Evolutionary conservation across 2,797 vertebrate species (phyloP), one percentile per base, ranked within the genome.

Genomic region (Pelodytes ibericus): DNA sequence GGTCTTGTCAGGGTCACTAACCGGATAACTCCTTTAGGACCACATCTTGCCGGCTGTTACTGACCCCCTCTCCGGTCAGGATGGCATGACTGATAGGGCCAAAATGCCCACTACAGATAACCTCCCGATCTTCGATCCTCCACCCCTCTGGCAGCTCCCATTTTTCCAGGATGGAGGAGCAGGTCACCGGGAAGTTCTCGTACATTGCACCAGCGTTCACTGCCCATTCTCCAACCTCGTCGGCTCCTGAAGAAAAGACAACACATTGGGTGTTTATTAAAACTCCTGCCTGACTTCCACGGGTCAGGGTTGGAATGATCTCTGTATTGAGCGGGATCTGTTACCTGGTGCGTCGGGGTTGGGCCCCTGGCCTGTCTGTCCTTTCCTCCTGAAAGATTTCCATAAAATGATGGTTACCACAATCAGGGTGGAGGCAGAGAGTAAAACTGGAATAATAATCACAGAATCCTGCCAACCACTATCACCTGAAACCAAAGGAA

Each of bases 351-450:
- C 0, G n/a, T 58, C 26, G 60, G 29, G 0, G 16, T 39, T 0
- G 24, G 69, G 4, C 25, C 51, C 77, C 71, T 27, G 9, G 3
- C 6, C 60, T 39, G 29, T 63, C 5, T 39, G 26, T 24, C 15
- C 58, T 41, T 56, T 22, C 57, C 2, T 58, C 26, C 2, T 29
- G 16, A 80, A 71, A 0, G 64, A 82, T 47, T 80, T 86, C 80
- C 80, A 81, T 33, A 83, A 1, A 27, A 85, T 81, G 25, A 67
- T 58, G 29, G 51, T 65, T 61, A 82, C 2, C 0, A 72, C 6
- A 26, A 86, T 49, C 64, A 87, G 68, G 0, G 78, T 71, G 18
- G 80, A 77, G 0, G 22, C 77, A 24, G 80, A 79, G 22, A 82
- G 74, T 25, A 86, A 47, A 9, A 62, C 33, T 0, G 74, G 81